Percentiles rank a stretch among this genome's conserved stretches.
Conservation (phyloP, 1,140 invertebrate species). For the Euwallacea fornicatus region DNA sequence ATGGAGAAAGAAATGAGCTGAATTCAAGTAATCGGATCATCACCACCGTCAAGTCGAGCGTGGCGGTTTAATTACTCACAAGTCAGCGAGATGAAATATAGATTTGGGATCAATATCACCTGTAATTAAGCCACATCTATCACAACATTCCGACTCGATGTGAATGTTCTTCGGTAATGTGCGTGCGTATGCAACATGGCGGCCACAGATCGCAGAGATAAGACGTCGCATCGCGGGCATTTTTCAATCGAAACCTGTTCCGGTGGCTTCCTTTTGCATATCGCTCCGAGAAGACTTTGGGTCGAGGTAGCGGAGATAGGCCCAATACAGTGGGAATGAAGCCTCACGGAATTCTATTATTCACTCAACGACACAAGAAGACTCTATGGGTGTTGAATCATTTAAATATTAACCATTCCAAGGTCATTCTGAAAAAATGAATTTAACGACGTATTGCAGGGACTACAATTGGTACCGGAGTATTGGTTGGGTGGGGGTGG, state of each 20-base stretch:
- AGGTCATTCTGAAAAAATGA: no score
- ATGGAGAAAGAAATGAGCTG: background rate
- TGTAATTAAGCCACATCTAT: conserved; percentile 27
- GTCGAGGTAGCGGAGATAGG: conserved; percentile 1
- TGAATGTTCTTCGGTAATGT: conserved; percentile 14
- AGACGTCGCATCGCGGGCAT: conserved; percentile 26
- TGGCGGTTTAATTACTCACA: conserved; percentile 3
- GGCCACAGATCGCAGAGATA: conserved; percentile 25
- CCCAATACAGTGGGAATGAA: no score
- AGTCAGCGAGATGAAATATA: conserved; percentile 1
- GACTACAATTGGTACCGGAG: no score
- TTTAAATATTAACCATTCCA: no score
- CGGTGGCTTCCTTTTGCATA: conserved; percentile 24
- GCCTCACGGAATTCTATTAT: no score
- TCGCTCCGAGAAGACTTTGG: conserved; percentile 15
- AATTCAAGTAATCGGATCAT: background rate
- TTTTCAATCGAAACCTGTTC: conserved; percentile 30
- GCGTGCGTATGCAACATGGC: conserved; percentile 31
- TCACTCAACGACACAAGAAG: no score
- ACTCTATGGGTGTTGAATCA: no score
- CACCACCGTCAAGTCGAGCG: background rate
- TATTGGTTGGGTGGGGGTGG: no score
- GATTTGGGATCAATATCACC: conserved; percentile 8
- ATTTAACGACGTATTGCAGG: no score
- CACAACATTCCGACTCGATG: conserved; percentile 18